phyloP scores from a whole-genome alignment of 2,797 vertebrate genomes.

The Epinephelus awoara region DNA sequence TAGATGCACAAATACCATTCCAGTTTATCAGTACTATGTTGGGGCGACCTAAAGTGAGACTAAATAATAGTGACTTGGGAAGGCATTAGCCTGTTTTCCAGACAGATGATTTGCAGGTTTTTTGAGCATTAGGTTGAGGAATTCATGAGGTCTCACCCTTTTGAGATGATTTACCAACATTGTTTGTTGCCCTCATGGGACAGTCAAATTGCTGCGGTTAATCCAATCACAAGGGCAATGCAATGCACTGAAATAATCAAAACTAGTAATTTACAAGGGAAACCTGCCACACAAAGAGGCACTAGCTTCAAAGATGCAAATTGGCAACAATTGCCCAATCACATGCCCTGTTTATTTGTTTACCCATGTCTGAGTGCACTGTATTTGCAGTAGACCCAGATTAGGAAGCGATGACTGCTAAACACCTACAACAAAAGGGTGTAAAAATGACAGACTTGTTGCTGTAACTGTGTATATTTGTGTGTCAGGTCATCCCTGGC shows the following conservation, averaged over 20 bases:
- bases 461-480: constrained; percentile 31
- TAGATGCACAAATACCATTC: neutral
- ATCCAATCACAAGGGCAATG: neutral
- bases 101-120: neutral
- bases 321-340: neutral
- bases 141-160: neutral
- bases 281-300: neutral
- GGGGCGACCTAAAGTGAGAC: neutral
- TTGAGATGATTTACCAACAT: neutral
- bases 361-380: neutral
- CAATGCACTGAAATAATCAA: neutral
- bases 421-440: neutral
- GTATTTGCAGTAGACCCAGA: neutral
- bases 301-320: neutral
- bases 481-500: constrained; percentile 84
- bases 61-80: neutral
- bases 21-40: neutral
- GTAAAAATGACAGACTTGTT: neutral
- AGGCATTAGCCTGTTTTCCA: neutral
- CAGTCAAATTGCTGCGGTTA: neutral
- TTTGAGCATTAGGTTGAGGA: neutral
- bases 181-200: neutral
- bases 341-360: neutral
- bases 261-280: neutral
- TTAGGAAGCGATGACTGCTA: neutral